phyloP scores from a whole-genome alignment of 2,888 invertebrate species.

The Stenoptilia bipunctidactyla region DNA sequence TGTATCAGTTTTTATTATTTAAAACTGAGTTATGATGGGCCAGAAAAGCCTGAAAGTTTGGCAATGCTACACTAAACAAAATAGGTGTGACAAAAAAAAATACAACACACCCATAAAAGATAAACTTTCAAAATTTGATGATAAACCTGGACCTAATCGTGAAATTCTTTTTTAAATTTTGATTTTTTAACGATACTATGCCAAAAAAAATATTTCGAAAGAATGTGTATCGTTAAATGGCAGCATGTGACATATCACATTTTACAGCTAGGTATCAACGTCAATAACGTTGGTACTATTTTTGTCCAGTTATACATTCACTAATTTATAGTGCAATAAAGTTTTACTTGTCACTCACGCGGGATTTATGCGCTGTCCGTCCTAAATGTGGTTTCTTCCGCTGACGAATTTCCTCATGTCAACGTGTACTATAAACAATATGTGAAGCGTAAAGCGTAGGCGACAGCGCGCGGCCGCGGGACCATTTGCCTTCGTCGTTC shows the following conservation, averaged over 20 bases:
- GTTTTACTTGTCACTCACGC: constrained; percentile 64
- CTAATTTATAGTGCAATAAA: constrained; percentile 65
- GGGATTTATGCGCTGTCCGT: constrained; percentile 56
- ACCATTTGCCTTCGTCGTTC: constrained; percentile 45
- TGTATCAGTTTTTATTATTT: constrained; percentile 49
- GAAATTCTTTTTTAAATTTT: no score
- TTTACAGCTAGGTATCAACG: constrained; percentile 48
- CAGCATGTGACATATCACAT: constrained; percentile 55
- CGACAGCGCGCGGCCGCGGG: constrained; percentile 44
- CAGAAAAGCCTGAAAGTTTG: constrained; percentile 2
- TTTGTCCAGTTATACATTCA: constrained; percentile 45
- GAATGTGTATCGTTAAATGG: constrained; percentile 2
- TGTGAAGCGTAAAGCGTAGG: constrained; percentile 32
- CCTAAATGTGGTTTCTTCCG: constrained; percentile 66
- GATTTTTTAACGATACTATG: no score
- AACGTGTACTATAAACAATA: constrained; percentile 47
- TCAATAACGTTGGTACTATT: constrained; percentile 48
- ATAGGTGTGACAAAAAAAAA: no score
- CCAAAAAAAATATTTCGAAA: no score
- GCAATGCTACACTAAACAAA: no score
- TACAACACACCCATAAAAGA: no score
- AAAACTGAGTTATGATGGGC: constrained; percentile 17
- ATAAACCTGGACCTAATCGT: no score
- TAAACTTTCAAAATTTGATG: no score
- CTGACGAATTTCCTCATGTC: constrained; percentile 63